Evolutionary conservation across 2,888 invertebrate species (phyloP).

Genomic region (Lithosia quadra): DNA sequence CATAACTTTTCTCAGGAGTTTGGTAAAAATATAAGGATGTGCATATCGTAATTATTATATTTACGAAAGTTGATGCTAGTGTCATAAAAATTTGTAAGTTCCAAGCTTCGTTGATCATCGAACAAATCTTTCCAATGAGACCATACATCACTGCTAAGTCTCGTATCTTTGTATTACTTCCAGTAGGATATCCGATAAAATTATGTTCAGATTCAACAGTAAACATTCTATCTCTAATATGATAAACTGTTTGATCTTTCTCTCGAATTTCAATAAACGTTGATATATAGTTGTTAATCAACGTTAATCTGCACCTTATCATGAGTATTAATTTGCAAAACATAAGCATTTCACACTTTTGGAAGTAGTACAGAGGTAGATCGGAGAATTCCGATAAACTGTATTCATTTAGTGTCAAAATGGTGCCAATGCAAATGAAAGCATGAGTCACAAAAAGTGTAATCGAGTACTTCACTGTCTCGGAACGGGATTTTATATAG

Average conservation of each 20-base stretch:
- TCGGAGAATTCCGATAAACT: conserved; percentile 36
- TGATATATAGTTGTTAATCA: conserved; percentile 62
- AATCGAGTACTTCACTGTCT: conserved; percentile 41
- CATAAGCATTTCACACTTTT: conserved; percentile 62
- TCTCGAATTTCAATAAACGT: conserved; percentile 59
- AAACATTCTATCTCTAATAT: conserved; percentile 46
- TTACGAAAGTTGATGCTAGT: conserved; percentile 65
- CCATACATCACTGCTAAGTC: conserved; percentile 65
- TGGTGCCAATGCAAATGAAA: conserved; percentile 42
- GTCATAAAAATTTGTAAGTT: conserved; percentile 73
- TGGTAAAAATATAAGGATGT: conserved; percentile 61
- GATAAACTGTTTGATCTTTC: conserved; percentile 50
- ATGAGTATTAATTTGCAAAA: conserved; percentile 63
- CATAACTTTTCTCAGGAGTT: conserved; percentile 27
- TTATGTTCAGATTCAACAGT: conserved; percentile 43
- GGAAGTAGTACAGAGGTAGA: conserved; percentile 55
- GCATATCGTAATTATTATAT: conserved; percentile 68
- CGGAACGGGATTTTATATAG: conserved; percentile 51
- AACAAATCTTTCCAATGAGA: conserved; percentile 62
- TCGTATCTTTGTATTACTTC: conserved; percentile 60
- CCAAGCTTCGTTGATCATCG: conserved; percentile 64
- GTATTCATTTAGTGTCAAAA: conserved; percentile 37
- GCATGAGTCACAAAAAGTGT: conserved; percentile 45
- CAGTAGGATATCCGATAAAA: conserved; percentile 54
- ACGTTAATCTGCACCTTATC: conserved; percentile 58